These are phyloP conservation scores for Dascyllus trimaculatus DNA, from an alignment of 2,113 vertebrate species.

Conservation along the genomic window DNA sequence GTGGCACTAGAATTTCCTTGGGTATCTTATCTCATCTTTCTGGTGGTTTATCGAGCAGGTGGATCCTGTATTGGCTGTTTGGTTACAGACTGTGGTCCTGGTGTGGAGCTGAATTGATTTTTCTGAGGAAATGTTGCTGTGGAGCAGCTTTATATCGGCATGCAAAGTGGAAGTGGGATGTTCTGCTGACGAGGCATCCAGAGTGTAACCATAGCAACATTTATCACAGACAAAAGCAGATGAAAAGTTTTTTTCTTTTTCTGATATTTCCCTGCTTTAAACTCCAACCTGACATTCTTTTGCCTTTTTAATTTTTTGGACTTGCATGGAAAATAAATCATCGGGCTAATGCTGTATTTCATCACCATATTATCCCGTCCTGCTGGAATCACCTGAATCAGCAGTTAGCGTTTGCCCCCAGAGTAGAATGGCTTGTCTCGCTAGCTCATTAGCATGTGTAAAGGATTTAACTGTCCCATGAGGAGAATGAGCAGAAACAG, in stretches of 20 bases:
- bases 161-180: constrained; percentile 52
- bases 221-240: constrained; percentile 23
- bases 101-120: constrained; percentile 48
- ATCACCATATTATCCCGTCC: background rate
- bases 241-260: background rate
- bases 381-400: constrained; percentile 53
- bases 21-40: too few species aligned
- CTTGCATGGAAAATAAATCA: constrained; percentile 1
- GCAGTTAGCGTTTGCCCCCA: constrained; percentile 46
- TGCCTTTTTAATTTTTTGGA: background rate
- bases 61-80: too few species aligned
- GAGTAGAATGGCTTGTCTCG: constrained; percentile 35
- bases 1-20: too few species aligned
- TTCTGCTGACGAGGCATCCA: constrained; percentile 57
- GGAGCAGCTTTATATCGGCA: constrained; percentile 25
- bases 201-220: constrained; percentile 54
- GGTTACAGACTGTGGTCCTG: background rate
- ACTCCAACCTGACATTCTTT: constrained; percentile 6
- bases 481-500: constrained; percentile 40
- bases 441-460: constrained; percentile 63
- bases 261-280: background rate
- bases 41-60: too few species aligned
- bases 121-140: constrained; percentile 39
- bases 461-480: constrained; percentile 59
- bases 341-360: background rate